Evolutionary conservation across 2,113 vertebrate species (phyloP).

Genomic region (Merops nubicus): DNA sequence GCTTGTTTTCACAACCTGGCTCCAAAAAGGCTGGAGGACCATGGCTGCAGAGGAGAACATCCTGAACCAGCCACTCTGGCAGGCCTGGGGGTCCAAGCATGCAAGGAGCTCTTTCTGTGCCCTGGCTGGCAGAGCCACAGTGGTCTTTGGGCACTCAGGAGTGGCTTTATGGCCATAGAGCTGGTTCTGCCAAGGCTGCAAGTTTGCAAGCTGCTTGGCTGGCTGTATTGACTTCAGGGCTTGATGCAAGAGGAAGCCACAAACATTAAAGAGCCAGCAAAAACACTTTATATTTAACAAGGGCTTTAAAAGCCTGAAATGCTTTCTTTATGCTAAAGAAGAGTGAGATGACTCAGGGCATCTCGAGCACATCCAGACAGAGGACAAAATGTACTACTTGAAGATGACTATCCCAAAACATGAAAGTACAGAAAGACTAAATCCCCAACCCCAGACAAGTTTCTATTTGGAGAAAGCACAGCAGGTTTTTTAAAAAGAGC

Average conservation of each 20-base stretch:
- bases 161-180: neutral
- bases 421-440: neutral
- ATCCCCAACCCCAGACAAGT: neutral
- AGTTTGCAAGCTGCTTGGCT: neutral
- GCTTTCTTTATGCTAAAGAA: neutral
- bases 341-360: neutral
- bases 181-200: neutral
- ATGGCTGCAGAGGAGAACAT: neutral
- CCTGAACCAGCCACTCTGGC: neutral
- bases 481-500: neutral
- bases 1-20: neutral
- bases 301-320: neutral
- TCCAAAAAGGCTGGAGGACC: neutral
- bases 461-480: neutral
- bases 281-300: neutral
- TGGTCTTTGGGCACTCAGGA: neutral
- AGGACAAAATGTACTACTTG: neutral
- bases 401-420: neutral
- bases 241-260: neutral
- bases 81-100: neutral
- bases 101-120: neutral
- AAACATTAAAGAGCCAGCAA: neutral
- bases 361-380: neutral
- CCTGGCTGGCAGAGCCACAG: neutral
- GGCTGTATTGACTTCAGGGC: neutral